Evolutionary conservation across 1,140 invertebrate species (phyloP).

Genomic region (Philopotamus ludificatus): DNA sequence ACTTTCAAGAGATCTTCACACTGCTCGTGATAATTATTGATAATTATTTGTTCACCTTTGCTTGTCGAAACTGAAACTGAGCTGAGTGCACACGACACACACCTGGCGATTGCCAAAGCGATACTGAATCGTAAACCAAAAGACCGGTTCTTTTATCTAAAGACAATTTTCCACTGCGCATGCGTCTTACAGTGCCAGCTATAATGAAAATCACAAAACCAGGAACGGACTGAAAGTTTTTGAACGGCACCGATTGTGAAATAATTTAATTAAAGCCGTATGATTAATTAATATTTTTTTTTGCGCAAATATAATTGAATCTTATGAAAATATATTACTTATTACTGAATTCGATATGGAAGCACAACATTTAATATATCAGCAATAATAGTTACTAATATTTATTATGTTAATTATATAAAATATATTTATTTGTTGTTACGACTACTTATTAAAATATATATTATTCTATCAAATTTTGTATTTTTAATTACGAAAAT

Average conservation of each 20-base stretch:
- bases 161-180: neutral
- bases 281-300: neutral
- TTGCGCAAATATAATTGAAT: neutral
- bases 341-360: neutral
- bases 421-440: no score
- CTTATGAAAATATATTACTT: neutral
- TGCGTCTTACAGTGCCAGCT: neutral
- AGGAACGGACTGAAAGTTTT: neutral
- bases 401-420: no score
- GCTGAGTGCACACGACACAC: neutral
- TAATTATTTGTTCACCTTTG: neutral
- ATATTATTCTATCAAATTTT: no score
- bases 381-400: no score
- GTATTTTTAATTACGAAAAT: no score
- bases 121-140: neutral
- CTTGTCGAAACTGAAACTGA: neutral
- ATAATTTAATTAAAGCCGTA: neutral
- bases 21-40: neutral
- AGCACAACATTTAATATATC: no score
- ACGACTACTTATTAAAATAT: no score
- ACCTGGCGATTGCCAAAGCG: conserved; percentile 1
- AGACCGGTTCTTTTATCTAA: neutral
- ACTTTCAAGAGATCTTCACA: neutral
- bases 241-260: neutral
- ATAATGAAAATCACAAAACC: neutral